Evolutionary conservation across 2,888 invertebrate species (phyloP), one percentile per base, ranked within the genome.

Genomic region (Drosophila buzzatii): DNA sequence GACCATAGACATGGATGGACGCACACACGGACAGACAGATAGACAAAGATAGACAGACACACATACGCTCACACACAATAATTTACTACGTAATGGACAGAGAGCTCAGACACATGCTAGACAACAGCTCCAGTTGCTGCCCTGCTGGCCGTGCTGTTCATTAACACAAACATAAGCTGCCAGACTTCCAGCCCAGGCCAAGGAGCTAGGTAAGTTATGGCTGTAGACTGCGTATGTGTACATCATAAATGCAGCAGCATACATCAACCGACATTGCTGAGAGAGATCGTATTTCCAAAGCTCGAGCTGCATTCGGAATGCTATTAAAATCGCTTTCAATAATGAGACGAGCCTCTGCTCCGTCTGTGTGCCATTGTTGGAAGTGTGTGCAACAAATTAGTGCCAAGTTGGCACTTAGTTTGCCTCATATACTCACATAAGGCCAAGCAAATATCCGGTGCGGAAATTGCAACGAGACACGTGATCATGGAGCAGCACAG

Each of bases 401-500:
- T 75, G 71, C 73, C 79, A 90, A 87, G 72, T 85, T 90, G 85
- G 73, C 86, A 80, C 70, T 73, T 58, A 76, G 66, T 69, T 75
- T 84, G 59, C 63, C 68, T 64, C 81, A 70, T 76, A 52, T 59
- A 57, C 51, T 47, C 39, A 44, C 63, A 59, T 60, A 70, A 42
- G 63, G 70, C 72, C 72, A 73, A 70, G 73, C 76, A 86, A 86
- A 90, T 83, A 90, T 86, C 89, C 89, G 86, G 70, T 49, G 47
- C 87, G 86, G 86, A 86, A 86, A 86, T 86, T 86, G 90, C 86
- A 89, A 77, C 79, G 75, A 82, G 87, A 89, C 86, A 86, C 86
- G 89, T 86, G 89, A 86, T 83, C 85, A 77, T 55, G 66, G 64
- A 41, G 42, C 64, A 31, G 20, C 16, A 23, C 31, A 51, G 53